phyloP scores from a whole-genome alignment of 2,797 vertebrate genomes.

The Pseudocheirus occidentalis region DNA sequence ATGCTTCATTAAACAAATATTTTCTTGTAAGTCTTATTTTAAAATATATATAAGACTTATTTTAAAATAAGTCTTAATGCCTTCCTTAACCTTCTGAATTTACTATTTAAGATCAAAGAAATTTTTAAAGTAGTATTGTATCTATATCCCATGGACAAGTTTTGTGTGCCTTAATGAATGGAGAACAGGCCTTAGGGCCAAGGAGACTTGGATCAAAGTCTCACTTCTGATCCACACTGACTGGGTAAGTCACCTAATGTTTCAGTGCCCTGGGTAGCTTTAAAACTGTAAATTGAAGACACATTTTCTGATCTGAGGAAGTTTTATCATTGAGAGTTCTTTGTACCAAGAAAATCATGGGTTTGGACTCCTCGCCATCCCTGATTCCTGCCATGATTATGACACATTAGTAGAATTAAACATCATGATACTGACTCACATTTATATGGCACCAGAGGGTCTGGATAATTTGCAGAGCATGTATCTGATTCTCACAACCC shows the following conservation, averaged over 20 bases:
- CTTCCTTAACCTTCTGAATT: background rate
- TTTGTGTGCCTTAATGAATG: background rate
- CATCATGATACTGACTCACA: background rate
- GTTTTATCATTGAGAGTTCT: background rate
- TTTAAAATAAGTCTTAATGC: background rate
- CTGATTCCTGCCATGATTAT: background rate
- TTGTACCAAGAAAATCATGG: background rate
- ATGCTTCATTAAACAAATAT: background rate
- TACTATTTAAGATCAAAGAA: background rate
- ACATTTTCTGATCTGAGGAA: background rate
- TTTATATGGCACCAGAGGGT: background rate
- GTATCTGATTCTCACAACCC: background rate
- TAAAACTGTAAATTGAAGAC: background rate
- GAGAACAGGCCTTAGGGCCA: background rate
- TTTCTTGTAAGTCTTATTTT: background rate
- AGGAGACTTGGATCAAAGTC: background rate
- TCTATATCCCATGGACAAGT: background rate
- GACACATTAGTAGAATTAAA: background rate
- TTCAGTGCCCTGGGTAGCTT: background rate
- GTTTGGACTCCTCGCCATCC: background rate
- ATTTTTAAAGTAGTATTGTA: background rate
- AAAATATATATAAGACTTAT: no score
- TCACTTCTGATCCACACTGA: background rate
- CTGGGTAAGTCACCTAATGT: background rate
- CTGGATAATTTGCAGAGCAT: background rate